Percentiles rank a stretch among this genome's conserved stretches.
Conservation (phyloP, 64 coral and sea anemone species). For the Cladopsammia gracilis region DNA sequence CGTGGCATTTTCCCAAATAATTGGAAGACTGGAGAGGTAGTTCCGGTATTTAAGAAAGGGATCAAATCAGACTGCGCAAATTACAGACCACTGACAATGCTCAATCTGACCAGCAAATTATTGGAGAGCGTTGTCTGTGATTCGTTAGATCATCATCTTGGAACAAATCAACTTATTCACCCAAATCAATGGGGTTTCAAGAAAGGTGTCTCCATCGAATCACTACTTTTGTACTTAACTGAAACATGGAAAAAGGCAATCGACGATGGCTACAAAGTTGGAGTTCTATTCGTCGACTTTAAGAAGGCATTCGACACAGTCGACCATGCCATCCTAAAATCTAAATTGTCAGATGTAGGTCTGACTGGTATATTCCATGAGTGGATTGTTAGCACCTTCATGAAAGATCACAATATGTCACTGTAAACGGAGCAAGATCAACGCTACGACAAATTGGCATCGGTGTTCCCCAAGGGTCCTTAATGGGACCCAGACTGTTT, state of each 20-base stretch:
- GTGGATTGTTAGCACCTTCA: slow-evolving; percentile 1
- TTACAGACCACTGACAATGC: slow-evolving; percentile 38
- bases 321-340: neutral
- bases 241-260: too few species aligned
- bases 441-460: neutral
- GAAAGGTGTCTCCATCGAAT: too few species aligned
- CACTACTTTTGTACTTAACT: too few species aligned
- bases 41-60: too few species aligned
- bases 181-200: slow-evolving; percentile 41
- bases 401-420: slow-evolving; percentile 16
- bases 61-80: too few species aligned
- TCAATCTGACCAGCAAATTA: slow-evolving; percentile 48
- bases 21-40: too few species aligned
- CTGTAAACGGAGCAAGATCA: neutral
- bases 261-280: too few species aligned
- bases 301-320: too few species aligned
- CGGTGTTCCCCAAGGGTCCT: neutral
- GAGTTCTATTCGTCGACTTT: too few species aligned
- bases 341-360: neutral
- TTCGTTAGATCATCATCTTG: slow-evolving; percentile 33
- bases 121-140: slow-evolving; percentile 1
- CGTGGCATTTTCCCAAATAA: too few species aligned
- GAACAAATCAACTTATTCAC: neutral
- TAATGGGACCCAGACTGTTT: slow-evolving; percentile 2
- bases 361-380: slow-evolving; percentile 17